phyloP scores from a whole-genome alignment of 2,888 invertebrate species.

The Apamea epomidion region DNA sequence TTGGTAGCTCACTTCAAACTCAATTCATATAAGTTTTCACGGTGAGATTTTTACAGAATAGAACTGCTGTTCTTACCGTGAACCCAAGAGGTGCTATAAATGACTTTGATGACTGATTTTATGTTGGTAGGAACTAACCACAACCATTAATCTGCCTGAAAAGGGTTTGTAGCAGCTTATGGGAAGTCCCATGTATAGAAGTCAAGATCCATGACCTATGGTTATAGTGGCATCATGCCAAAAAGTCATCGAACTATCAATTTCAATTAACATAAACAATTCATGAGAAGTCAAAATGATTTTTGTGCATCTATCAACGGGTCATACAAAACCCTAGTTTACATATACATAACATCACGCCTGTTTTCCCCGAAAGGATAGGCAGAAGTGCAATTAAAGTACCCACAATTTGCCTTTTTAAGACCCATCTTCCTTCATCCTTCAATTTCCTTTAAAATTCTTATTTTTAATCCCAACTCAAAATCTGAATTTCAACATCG shows the following conservation, averaged over 20 bases:
- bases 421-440: not conserved
- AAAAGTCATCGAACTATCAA: conserved; percentile 37
- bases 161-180: conserved; percentile 23
- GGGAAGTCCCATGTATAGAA: conserved; percentile 17
- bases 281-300: not conserved
- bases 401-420: not conserved
- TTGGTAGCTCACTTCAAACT: no score
- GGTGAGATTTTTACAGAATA: no score
- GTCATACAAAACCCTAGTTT: not conserved
- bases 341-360: no score
- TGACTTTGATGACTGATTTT: not conserved
- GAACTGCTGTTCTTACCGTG: not conserved
- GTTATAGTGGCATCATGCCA: conserved; percentile 34
- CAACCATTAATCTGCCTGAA: conserved; percentile 21
- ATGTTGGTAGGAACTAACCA: conserved; percentile 34
- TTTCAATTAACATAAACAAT: conserved; percentile 10
- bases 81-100: not conserved
- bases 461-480: no score
- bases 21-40: no score
- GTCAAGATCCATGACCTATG: conserved; percentile 49
- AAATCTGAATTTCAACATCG: conserved; percentile 20
- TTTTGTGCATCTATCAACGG: no score
- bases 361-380: not conserved
- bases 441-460: not conserved
- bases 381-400: not conserved